These are phyloP conservation scores for Dryobota labecula DNA, from an alignment of 2,888 invertebrate species.

Conservation along the genomic window DNA sequence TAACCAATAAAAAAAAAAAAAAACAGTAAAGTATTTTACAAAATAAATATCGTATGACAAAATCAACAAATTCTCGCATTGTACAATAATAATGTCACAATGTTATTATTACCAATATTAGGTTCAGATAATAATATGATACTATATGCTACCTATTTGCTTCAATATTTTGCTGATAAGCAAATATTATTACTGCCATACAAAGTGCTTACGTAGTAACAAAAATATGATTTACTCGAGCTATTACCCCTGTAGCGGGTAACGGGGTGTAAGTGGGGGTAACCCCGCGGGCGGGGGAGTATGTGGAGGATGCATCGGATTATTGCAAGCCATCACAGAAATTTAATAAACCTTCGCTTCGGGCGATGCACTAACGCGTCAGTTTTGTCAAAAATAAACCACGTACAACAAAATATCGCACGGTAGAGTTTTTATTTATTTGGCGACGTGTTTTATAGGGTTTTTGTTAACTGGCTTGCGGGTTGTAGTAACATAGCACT, in stretches of 20 bases:
- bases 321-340: conserved; percentile 70
- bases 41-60: background rate
- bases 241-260: conserved; percentile 14
- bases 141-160: background rate
- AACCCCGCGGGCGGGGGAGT: conserved; percentile 1
- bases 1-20: no score
- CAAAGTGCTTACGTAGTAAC: conserved; percentile 9
- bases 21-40: background rate
- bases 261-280: background rate
- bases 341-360: conserved; percentile 73
- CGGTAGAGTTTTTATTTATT: conserved; percentile 9
- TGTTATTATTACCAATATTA: background rate
- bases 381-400: conserved; percentile 59
- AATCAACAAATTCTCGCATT: background rate
- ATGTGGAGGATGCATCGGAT: conserved; percentile 59
- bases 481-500: background rate
- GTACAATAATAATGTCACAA: background rate
- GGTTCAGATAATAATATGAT: background rate
- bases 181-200: conserved; percentile 12
- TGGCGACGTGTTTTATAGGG: conserved; percentile 6
- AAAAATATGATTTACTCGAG: conserved; percentile 37
- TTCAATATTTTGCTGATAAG: conserved; percentile 3
- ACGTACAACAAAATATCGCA: conserved; percentile 6
- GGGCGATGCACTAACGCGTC: conserved; percentile 56
- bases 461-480: background rate